Evolutionary conservation across 2,888 invertebrate species (phyloP).

Genomic region (Lottia scabra): DNA sequence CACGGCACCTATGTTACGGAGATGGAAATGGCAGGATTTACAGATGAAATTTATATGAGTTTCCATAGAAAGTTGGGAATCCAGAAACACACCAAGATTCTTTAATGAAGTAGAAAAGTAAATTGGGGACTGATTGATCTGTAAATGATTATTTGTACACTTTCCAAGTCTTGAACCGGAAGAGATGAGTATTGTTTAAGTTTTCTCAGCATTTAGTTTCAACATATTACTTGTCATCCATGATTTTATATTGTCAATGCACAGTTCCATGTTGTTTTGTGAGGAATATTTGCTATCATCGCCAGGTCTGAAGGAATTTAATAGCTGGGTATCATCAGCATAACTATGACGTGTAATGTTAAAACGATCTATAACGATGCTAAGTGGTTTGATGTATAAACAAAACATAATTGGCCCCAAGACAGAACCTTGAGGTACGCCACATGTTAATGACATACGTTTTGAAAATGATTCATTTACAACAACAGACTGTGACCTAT

Average conservation of each 20-base stretch:
- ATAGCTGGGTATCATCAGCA: background rate
- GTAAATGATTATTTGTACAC: too few species aligned
- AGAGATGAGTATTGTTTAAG: too few species aligned
- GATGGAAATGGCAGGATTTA: background rate
- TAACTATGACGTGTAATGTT: background rate
- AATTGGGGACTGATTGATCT: too few species aligned
- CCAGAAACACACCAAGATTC: background rate
- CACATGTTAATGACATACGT: too few species aligned
- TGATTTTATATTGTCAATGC: background rate
- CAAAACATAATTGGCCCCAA: background rate
- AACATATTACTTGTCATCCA: background rate
- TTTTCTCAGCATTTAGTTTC: background rate
- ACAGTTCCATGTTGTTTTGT: background rate
- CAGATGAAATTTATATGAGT: background rate
- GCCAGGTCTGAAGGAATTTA: background rate
- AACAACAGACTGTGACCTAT: too few species aligned
- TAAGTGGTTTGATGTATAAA: too few species aligned
- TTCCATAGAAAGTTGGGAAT: background rate
- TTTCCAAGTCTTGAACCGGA: too few species aligned
- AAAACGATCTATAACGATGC: too few species aligned
- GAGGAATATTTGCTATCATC: background rate
- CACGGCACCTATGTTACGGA: background rate
- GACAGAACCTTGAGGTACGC: background rate
- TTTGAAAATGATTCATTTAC: too few species aligned
- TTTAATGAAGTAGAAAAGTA: background rate